Evolutionary conservation across 2,797 vertebrate species (phyloP).

Genomic region (Pogonophryne albipinna): DNA sequence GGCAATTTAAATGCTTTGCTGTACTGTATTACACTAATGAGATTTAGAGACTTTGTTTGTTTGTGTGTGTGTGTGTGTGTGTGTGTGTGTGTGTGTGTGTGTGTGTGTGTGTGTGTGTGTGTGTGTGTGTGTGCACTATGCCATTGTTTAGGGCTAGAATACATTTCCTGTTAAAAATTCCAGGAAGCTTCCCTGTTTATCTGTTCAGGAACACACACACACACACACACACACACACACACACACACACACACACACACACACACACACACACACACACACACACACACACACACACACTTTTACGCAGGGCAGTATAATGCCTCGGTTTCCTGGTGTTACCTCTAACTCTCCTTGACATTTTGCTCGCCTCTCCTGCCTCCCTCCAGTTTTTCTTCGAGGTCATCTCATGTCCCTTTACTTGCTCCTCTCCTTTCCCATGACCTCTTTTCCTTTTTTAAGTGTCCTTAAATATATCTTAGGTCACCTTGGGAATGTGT

Average conservation of each 20-base stretch:
- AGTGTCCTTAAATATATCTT: slow-evolving; percentile 15
- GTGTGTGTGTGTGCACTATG: slow-evolving; percentile 27
- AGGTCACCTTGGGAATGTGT: slow-evolving; percentile 45
- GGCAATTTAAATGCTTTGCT: slow-evolving; percentile 34
- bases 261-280: slow-evolving; percentile 1
- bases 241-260: slow-evolving; percentile 7
- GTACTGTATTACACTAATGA: slow-evolving; percentile 29
- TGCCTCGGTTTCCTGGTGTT: slow-evolving; percentile 49
- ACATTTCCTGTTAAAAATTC: slow-evolving; percentile 80
- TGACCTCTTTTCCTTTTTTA: slow-evolving; percentile 63
- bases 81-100: slow-evolving; percentile 17
- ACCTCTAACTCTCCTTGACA: slow-evolving; percentile 76
- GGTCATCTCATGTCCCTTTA: slow-evolving; percentile 54
- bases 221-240: slow-evolving; percentile 21
- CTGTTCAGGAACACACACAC: slow-evolving; percentile 51
- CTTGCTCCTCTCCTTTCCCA: slow-evolving; percentile 54
- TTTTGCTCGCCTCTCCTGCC: slow-evolving; percentile 56
- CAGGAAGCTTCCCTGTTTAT: slow-evolving; percentile 81
- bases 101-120: slow-evolving; percentile 6
- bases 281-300: slow-evolving; percentile 8
- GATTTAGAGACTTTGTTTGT: slow-evolving; percentile 18
- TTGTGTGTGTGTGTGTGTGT: slow-evolving; percentile 3
- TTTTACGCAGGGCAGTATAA: slow-evolving; percentile 32
- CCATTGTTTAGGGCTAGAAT: slow-evolving; percentile 75
- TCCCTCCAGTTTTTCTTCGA: slow-evolving; percentile 37